Evolutionary conservation across 1,140 invertebrate species (phyloP).

Genomic region (Achroia grisella): DNA sequence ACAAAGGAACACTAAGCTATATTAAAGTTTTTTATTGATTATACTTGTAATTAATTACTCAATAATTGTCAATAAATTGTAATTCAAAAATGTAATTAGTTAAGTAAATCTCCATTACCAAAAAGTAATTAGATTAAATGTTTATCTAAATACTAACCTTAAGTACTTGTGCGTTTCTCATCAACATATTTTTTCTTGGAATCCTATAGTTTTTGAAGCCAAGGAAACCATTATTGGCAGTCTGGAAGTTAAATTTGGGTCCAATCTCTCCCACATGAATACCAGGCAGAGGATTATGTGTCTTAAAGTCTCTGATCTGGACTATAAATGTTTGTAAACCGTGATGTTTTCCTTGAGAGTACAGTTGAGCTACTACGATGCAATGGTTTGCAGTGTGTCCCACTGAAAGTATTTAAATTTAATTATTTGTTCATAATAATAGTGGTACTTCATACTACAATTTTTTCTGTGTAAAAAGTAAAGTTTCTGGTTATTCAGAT

Average conservation of each 20-base stretch:
- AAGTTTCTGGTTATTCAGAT: too few relatives aligned
- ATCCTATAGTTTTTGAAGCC: conserved; percentile 89
- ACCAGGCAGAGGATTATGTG: conserved; percentile 87
- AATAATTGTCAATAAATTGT: too few relatives aligned
- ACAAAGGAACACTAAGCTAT: too few relatives aligned
- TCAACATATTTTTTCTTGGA: conserved; percentile 89
- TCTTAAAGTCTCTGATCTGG: conserved; percentile 88
- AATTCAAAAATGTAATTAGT: too few relatives aligned
- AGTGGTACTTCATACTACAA: too few relatives aligned
- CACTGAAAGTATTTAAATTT: conserved; percentile 74
- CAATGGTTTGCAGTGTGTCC: conserved; percentile 93
- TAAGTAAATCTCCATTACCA: too few relatives aligned
- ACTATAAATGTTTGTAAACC: conserved; percentile 95
- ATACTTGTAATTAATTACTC: too few relatives aligned
- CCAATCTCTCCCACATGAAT: conserved; percentile 95
- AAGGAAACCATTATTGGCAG: conserved; percentile 92
- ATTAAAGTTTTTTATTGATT: too few relatives aligned
- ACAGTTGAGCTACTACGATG: conserved; percentile 89
- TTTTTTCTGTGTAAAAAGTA: too few relatives aligned
- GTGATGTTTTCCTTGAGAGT: conserved; percentile 84
- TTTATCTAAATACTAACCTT: conserved; percentile 43
- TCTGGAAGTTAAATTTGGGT: conserved; percentile 90
- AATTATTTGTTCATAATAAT: too few relatives aligned
- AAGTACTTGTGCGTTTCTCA: conserved; percentile 91
- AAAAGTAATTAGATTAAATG: too few relatives aligned